Evolutionary conservation across 1,140 invertebrate genomes (phyloP).

Genomic region (Drosophila prosaltans): DNA sequence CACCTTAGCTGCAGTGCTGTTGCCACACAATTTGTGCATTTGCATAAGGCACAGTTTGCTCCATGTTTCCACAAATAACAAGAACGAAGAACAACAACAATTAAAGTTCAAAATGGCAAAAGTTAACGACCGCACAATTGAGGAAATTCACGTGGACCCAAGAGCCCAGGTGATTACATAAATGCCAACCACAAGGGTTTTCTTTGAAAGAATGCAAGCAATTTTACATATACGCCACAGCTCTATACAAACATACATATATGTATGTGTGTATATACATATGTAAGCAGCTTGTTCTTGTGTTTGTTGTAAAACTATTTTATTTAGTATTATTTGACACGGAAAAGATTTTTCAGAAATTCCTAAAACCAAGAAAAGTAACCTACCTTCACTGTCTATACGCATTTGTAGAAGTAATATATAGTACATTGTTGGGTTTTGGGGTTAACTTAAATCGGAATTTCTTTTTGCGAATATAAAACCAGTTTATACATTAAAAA

Average conservation of each 20-base stretch:
- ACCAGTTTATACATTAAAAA: neutral
- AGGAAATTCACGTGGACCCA: slow-evolving; percentile 47
- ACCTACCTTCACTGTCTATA: neutral
- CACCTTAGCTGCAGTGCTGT: slow-evolving; percentile 54
- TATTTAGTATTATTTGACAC: slow-evolving; percentile 16
- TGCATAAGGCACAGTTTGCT: slow-evolving; percentile 50
- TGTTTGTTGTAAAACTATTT: slow-evolving; percentile 30
- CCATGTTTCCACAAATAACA: slow-evolving; percentile 33
- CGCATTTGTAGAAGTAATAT: neutral
- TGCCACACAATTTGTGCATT: slow-evolving; percentile 73
- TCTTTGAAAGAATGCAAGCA: slow-evolving; percentile 37
- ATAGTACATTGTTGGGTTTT: neutral
- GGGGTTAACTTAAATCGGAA: neutral
- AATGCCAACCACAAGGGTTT: slow-evolving; percentile 22
- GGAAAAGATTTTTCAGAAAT: slow-evolving; percentile 29
- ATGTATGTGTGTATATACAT: neutral
- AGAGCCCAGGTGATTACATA: slow-evolving; percentile 21
- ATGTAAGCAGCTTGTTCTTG: slow-evolving; percentile 3
- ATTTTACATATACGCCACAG: slow-evolving; percentile 5
- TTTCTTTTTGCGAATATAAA: neutral
- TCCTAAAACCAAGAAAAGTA: neutral
- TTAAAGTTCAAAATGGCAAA: slow-evolving; percentile 67
- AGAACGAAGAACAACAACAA: slow-evolving; percentile 48
- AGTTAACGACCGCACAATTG: slow-evolving; percentile 65
- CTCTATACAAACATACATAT: neutral